Evolutionary conservation across 2,888 invertebrate species (phyloP).

Genomic region (Dysmachus trigonus): DNA sequence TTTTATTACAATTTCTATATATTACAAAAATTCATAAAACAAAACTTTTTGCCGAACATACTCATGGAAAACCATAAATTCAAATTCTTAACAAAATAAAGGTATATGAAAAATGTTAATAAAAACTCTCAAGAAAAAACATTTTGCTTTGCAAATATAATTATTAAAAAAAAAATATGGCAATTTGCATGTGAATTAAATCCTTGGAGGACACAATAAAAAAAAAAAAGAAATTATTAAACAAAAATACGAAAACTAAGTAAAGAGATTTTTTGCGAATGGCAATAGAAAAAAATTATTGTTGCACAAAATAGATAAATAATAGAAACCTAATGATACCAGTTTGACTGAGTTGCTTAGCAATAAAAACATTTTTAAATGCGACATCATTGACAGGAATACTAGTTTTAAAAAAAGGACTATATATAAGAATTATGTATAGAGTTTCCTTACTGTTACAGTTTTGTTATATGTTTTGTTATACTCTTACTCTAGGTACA

Average conservation of each 20-base stretch:
- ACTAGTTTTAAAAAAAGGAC: constrained; percentile 15
- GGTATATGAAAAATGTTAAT: background rate
- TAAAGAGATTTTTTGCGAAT: background rate
- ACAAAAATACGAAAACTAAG: background rate
- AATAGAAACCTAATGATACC: background rate
- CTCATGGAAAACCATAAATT: background rate
- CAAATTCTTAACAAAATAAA: background rate
- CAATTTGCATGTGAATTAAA: constrained; percentile 2
- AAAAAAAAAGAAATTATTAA: background rate
- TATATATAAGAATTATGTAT: constrained; percentile 24
- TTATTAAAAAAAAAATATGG: constrained; percentile 31
- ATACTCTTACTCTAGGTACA: constrained; percentile 10
- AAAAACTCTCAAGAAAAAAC: constrained; percentile 1
- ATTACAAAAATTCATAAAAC: constrained; percentile 3
- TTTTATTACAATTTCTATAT: constrained; percentile 3
- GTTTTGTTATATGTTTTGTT: constrained; percentile 20
- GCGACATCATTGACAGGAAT: constrained; percentile 17
- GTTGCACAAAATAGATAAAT: constrained; percentile 5
- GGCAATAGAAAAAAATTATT: background rate
- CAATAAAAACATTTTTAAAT: constrained; percentile 33
- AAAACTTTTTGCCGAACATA: background rate
- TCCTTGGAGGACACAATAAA: background rate
- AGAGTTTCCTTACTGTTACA: constrained; percentile 21
- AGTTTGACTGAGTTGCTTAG: constrained; percentile 30
- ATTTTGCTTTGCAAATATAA: constrained; percentile 19